Percentiles rank a stretch among this genome's conserved stretches.
Evolutionary conservation across 1,140 invertebrate species (phyloP).

Genomic region (Drosophila sucinea): DNA sequence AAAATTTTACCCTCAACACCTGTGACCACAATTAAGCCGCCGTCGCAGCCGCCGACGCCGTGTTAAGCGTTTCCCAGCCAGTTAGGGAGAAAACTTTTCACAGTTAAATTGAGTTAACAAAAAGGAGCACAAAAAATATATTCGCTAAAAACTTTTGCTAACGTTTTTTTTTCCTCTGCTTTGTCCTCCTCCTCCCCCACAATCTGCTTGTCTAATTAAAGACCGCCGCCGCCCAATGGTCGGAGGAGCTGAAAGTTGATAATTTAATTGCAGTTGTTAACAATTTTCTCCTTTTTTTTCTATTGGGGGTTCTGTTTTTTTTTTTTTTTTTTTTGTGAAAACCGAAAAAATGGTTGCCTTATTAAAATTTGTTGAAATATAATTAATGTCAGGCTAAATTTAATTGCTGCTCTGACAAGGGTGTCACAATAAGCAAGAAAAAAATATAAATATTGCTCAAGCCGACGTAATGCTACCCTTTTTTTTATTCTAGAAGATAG

Average conservation of each 20-base stretch:
- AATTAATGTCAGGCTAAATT: constrained; percentile 70
- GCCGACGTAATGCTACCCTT: neutral
- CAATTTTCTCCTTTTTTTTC: constrained; percentile 52
- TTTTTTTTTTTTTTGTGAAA: constrained; percentile 35
- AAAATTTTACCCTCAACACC: constrained; percentile 74
- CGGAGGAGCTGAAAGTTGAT: constrained; percentile 67
- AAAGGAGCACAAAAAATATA: constrained; percentile 25
- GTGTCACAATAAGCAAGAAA: constrained; percentile 13
- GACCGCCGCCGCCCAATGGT: constrained; percentile 41
- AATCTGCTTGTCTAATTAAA: constrained; percentile 49
- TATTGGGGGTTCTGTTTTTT: constrained; percentile 17
- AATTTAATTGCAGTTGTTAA: constrained; percentile 81
- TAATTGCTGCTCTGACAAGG: constrained; percentile 71
- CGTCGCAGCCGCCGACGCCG: constrained; percentile 21
- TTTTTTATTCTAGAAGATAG: neutral
- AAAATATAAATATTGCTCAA: constrained; percentile 1
- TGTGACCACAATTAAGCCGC: constrained; percentile 82
- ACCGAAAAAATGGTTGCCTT: constrained; percentile 41
- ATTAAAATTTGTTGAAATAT: constrained; percentile 79
- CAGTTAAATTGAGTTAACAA: constrained; percentile 73
- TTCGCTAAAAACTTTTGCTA: constrained; percentile 55
- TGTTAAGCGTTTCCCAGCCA: constrained; percentile 62
- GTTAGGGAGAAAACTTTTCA: constrained; percentile 59
- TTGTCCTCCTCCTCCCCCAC: neutral
- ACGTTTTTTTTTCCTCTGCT: constrained; percentile 36